These are phyloP conservation scores for Hormaphis cornu DNA, from an alignment of 1,140 invertebrate species.

Conservation along the genomic window DNA sequence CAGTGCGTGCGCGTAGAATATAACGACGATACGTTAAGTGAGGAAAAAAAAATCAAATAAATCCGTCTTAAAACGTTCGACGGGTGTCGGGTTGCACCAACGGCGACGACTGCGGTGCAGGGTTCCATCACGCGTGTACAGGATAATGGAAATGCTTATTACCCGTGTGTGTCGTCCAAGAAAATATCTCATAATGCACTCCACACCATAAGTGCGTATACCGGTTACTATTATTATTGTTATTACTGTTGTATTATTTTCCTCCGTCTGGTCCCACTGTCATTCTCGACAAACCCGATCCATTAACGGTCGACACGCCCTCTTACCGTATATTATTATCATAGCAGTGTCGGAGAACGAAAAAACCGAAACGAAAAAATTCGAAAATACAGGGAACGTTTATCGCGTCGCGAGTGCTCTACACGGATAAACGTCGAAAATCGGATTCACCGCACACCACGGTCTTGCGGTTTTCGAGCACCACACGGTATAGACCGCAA, in stretches of 20 bases:
- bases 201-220: slow-evolving; percentile 22
- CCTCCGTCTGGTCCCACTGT: background rate
- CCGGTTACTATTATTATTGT: slow-evolving; percentile 28
- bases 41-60: background rate
- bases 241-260: background rate
- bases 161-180: background rate
- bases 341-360: slow-evolving; percentile 15
- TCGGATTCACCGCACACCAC: slow-evolving; percentile 10
- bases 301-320: slow-evolving; percentile 29
- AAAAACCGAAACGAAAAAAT: background rate
- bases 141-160: slow-evolving; percentile 30
- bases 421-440: slow-evolving; percentile 25
- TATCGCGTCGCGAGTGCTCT: background rate
- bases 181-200: slow-evolving; percentile 31
- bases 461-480: slow-evolving; percentile 8
- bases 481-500: background rate
- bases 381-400: background rate
- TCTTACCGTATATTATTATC: too few species aligned
- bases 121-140: slow-evolving; percentile 11
- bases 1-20: too few species aligned
- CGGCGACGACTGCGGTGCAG: background rate
- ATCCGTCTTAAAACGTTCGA: background rate
- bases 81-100: background rate
- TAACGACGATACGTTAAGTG: too few species aligned
- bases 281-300: slow-evolving; percentile 23